These are phyloP conservation scores for Ylistrum balloti DNA, from an alignment of 1,140 invertebrate genomes.

Conservation along the genomic window DNA sequence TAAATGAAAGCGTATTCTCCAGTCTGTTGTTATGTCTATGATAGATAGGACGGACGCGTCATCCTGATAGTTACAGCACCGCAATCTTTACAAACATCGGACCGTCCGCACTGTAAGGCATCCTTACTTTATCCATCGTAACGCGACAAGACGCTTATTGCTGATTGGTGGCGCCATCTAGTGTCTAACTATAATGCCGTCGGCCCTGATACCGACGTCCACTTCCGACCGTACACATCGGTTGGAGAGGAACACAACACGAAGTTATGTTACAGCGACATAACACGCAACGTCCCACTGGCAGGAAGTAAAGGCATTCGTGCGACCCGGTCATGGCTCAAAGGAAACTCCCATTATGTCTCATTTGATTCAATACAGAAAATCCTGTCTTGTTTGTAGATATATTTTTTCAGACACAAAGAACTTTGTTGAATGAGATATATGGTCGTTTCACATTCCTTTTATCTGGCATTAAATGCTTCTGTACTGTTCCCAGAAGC, in stretches of 20 bases:
- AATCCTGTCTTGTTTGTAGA: not conserved
- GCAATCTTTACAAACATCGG: not conserved
- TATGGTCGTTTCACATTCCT: not conserved
- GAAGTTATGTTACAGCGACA: not conserved
- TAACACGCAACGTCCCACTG: not conserved
- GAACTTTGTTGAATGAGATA: not conserved
- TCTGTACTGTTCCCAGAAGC: not conserved
- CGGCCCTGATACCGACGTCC: slow-evolving; percentile 11
- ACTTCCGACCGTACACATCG: not conserved
- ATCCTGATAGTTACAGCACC: no score
- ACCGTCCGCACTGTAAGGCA: not conserved
- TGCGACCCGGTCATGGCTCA: not conserved
- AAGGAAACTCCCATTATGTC: not conserved
- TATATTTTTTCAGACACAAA: not conserved
- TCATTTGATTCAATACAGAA: not conserved
- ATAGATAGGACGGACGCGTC: no score
- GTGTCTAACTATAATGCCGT: not conserved
- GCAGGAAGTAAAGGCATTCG: not conserved
- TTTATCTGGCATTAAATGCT: not conserved
- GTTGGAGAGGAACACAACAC: not conserved
- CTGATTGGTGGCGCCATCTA: not conserved
- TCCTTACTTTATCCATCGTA: not conserved
- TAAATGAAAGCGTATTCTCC: no score
- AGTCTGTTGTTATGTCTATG: no score
- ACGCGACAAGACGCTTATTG: not conserved